Conservation (phyloP, 2,888 invertebrate genomes). For the Escarpia spicata region DNA sequence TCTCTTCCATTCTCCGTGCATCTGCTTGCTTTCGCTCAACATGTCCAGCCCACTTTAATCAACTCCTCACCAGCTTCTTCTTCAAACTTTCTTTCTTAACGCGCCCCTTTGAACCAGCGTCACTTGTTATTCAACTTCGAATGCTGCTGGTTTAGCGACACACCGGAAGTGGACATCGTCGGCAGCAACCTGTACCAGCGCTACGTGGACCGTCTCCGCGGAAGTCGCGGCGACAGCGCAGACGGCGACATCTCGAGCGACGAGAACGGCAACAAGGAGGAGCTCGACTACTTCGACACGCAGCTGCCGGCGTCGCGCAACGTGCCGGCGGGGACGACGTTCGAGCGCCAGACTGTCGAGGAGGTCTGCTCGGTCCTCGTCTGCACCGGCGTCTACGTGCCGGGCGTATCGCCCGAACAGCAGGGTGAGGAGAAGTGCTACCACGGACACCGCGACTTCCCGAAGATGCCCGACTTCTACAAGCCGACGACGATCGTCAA, state of each 20-base stretch:
- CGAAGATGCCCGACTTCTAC: conserved; percentile 54
- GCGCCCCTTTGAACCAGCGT: no score
- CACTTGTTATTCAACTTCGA: neutral
- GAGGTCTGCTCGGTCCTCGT: conserved; percentile 58
- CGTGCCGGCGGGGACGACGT: conserved; percentile 52
- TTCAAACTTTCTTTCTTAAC: no score
- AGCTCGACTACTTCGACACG: conserved; percentile 33
- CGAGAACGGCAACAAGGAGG: conserved; percentile 25
- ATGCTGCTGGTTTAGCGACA: conserved; percentile 54
- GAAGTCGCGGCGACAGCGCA: conserved; percentile 41
- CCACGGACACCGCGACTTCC: conserved; percentile 62
- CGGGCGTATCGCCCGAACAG: conserved; percentile 38
- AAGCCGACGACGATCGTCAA: conserved; percentile 54
- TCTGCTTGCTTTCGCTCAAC: no score
- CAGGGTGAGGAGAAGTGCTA: conserved; percentile 46
- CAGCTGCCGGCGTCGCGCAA: conserved; percentile 53
- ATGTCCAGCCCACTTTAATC: no score
- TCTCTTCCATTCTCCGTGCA: no score
- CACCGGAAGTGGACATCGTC: conserved; percentile 63
- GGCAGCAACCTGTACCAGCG: conserved; percentile 64
- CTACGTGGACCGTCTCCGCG: conserved; percentile 47
- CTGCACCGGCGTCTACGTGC: conserved; percentile 62
- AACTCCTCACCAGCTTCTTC: no score
- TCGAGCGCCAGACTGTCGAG: conserved; percentile 57
- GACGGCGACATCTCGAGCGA: conserved; percentile 25